Percentiles rank a stretch among this genome's conserved stretches.
phyloP scores from a whole-genome alignment of 2,888 invertebrate genomes.

The Syritta pipiens region DNA sequence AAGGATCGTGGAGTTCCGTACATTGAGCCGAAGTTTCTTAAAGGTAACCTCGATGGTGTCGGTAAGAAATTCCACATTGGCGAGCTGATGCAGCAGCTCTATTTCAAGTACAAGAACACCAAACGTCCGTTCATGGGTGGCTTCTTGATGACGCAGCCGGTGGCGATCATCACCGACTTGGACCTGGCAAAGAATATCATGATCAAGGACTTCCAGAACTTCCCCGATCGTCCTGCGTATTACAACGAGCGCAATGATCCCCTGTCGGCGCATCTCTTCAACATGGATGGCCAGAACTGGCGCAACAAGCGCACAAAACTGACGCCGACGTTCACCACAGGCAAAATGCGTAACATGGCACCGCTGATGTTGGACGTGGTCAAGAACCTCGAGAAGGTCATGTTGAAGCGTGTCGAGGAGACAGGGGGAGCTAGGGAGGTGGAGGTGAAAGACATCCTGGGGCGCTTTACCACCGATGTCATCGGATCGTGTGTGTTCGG shows the following conservation, averaged over 20 bases:
- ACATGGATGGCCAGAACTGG: conserved; percentile 79
- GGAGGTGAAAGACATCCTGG: conserved; percentile 79
- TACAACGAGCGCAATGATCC: conserved; percentile 77
- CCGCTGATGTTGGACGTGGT: conserved; percentile 74
- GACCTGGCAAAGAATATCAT: conserved; percentile 79
- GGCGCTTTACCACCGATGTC: conserved; percentile 80
- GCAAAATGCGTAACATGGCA: conserved; percentile 78
- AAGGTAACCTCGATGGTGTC: conserved; percentile 72
- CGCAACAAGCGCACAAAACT: conserved; percentile 78
- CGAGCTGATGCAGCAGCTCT: conserved; percentile 73
- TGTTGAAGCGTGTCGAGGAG: conserved; percentile 15
- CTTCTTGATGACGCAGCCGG: conserved; percentile 70
- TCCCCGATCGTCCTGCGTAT: conserved; percentile 73
- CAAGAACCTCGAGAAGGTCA: conserved; percentile 68
- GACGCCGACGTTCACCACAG: conserved; percentile 79
- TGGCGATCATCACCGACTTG: conserved; percentile 75
- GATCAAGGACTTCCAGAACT: conserved; percentile 79
- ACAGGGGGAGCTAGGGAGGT: conserved; percentile 55
- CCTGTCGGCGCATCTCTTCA: conserved; percentile 78
- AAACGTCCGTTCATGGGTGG: conserved; percentile 72
- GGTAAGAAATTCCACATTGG: conserved; percentile 71
- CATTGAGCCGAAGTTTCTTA: conserved; percentile 64
- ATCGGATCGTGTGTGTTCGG: conserved; percentile 80
- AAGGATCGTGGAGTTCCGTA: conserved; percentile 69
- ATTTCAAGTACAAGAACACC: conserved; percentile 66